Conservation (phyloP, 1,140 invertebrate species). For the Spodoptera litura region DNA sequence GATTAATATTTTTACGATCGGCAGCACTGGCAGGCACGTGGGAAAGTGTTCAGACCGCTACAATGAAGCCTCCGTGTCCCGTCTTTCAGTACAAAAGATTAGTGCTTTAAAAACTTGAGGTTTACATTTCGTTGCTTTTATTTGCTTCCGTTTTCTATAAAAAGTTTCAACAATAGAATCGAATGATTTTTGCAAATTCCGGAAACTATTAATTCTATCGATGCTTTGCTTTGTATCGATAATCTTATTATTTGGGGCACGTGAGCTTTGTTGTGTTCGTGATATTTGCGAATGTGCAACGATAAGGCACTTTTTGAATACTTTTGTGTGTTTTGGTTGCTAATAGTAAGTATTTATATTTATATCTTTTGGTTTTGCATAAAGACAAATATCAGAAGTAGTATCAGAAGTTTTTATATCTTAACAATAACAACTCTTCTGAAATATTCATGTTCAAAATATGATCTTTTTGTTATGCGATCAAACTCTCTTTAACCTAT, state of each 20-base stretch:
- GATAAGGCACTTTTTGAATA: conserved; percentile 60
- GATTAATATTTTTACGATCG: conserved; percentile 48
- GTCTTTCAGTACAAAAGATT: conserved; percentile 60
- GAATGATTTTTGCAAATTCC: conserved; percentile 67
- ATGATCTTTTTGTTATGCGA: not conserved
- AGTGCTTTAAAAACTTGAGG: conserved; percentile 49
- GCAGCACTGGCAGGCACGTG: conserved; percentile 39
- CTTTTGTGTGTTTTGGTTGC: conserved; percentile 22
- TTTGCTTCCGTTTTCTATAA: conserved; percentile 71
- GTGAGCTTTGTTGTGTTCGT: conserved; percentile 78
- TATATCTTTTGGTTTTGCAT: not conserved
- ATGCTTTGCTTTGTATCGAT: conserved; percentile 65
- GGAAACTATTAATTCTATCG: conserved; percentile 72
- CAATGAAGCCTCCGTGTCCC: conserved; percentile 46
- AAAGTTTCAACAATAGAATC: conserved; percentile 53
- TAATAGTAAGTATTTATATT: not conserved
- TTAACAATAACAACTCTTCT: too few species aligned
- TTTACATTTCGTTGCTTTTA: conserved; percentile 52
- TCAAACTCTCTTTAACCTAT: not conserved
- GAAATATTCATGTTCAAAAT: not conserved
- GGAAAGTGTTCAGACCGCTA: conserved; percentile 32
- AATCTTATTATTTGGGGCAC: conserved; percentile 77
- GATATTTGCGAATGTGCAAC: conserved; percentile 71
- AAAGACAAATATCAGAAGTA: not conserved
- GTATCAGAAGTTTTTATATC: too few species aligned